Conservation (phyloP, 2,888 invertebrate species). For the Sphaeridia pumilis region DNA sequence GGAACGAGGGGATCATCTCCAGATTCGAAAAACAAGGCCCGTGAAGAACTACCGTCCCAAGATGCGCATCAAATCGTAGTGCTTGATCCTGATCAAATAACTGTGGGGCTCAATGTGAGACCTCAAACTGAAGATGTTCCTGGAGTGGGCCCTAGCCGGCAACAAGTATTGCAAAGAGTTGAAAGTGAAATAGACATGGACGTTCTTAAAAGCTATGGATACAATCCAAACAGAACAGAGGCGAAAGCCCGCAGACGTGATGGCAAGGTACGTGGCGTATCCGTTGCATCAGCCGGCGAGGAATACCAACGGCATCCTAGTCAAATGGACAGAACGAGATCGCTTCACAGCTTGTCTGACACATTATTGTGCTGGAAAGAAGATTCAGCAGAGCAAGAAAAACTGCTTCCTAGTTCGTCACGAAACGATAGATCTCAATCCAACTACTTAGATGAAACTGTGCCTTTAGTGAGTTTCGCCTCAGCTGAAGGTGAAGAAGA, state of each 20-base stretch:
- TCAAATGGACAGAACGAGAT: constrained; percentile 17
- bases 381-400: background rate
- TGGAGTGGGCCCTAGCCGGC: constrained; percentile 3
- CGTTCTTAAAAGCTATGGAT: constrained; percentile 5
- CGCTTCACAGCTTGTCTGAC: constrained; percentile 26
- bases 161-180: background rate
- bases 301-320: constrained; percentile 22
- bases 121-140: constrained; percentile 1
- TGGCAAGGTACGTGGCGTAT: constrained; percentile 19
- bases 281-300: constrained; percentile 30
- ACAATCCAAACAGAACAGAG: background rate
- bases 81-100: background rate
- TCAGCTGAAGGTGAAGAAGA: background rate
- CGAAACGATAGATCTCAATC: background rate
- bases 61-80: background rate
- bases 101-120: background rate
- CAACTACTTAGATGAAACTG: background rate
- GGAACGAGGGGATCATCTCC: too few species aligned
- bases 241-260: constrained; percentile 5
- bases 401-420: background rate
- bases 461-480: background rate
- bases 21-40: too few species aligned
- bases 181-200: constrained; percentile 6
- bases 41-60: too few species aligned
- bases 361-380: constrained; percentile 20